phyloP scores from a whole-genome alignment of 2,797 vertebrate species.

The Tinamus major region DNA sequence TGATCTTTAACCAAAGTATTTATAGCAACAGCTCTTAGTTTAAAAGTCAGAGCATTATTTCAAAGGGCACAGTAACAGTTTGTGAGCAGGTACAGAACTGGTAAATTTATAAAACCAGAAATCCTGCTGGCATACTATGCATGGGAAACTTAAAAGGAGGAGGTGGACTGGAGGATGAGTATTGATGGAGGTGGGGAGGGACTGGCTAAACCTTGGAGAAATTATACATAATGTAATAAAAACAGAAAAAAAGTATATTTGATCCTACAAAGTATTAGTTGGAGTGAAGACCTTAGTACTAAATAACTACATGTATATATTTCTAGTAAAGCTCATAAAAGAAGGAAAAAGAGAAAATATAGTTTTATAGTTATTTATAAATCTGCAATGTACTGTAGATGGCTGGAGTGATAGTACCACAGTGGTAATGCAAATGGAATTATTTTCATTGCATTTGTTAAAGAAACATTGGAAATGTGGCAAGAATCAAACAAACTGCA shows the following conservation, averaged over 20 bases:
- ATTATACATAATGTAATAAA: neutral
- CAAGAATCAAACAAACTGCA: neutral
- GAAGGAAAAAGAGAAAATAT: neutral
- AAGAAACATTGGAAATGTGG: neutral
- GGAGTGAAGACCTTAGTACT: neutral
- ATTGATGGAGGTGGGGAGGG: neutral
- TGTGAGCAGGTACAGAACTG: neutral
- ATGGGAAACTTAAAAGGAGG: accelerated
- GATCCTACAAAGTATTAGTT: neutral
- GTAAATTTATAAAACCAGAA: neutral
- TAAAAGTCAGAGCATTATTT: neutral
- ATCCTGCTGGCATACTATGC: neutral
- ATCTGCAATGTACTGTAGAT: neutral
- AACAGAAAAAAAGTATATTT: accelerated
- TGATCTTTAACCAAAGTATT: neutral
- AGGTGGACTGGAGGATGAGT: neutral
- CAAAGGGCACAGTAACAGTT: neutral
- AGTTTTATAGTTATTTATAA: neutral
- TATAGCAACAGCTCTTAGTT: neutral
- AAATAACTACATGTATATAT: neutral
- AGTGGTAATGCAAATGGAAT: neutral
- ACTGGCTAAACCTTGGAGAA: neutral
- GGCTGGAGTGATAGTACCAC: neutral
- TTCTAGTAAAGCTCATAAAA: neutral
- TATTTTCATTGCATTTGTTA: slow-evolving; percentile 38